Conservation (phyloP, 1,140 invertebrate species). For the Penaeus indicus region DNA sequence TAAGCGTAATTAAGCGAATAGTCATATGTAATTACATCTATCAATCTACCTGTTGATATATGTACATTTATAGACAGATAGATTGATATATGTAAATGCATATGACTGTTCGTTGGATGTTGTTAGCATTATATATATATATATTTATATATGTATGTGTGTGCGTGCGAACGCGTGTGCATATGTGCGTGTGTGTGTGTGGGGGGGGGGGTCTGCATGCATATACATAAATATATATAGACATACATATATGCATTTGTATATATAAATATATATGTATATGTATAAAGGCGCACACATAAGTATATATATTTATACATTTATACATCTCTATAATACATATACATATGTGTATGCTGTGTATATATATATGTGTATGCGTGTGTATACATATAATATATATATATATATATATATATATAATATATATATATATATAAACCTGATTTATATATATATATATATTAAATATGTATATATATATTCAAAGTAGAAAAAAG, state of each 20-base stretch:
- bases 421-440: too few relatives aligned
- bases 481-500: too few relatives aligned
- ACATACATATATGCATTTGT: slow-evolving; percentile 28
- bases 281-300: slow-evolving; percentile 29
- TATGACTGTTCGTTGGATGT: neutral
- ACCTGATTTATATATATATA: too few relatives aligned
- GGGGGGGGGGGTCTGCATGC: neutral
- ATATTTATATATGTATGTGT: slow-evolving; percentile 35
- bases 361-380: neutral
- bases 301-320: slow-evolving; percentile 6
- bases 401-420: neutral
- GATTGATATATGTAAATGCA: slow-evolving; percentile 26
- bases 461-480: too few relatives aligned
- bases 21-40: slow-evolving; percentile 38
- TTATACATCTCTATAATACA: neutral
- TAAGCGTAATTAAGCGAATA: slow-evolving; percentile 8
- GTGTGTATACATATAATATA: slow-evolving; percentile 4
- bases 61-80: slow-evolving; percentile 30
- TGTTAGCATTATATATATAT: slow-evolving; percentile 9
- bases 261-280: slow-evolving; percentile 42
- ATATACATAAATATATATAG: slow-evolving; percentile 12
- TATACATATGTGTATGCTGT: too few relatives aligned
- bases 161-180: neutral
- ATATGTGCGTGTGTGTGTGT: neutral
- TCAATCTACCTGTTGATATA: slow-evolving; percentile 22